These are phyloP conservation scores for Columba janthina DNA, from an alignment of 2,113 vertebrate genomes.

Conservation along the genomic window DNA sequence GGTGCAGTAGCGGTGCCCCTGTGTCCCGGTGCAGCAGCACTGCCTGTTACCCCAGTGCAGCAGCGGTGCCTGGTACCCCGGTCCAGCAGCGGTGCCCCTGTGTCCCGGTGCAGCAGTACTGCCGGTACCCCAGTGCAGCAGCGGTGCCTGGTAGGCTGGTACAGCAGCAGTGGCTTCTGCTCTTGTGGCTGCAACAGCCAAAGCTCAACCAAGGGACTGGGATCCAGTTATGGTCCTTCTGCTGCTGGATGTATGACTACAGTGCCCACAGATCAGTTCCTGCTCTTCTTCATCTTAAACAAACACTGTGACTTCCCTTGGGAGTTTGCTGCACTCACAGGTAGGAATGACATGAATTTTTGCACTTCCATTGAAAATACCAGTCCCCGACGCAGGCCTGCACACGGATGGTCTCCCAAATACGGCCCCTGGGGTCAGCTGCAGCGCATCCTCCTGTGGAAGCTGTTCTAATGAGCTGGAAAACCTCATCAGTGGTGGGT, in stretches of 20 bases:
- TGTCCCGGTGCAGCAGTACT: too few relatives aligned
- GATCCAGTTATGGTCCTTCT: fast-evolving
- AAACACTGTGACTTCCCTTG: neutral
- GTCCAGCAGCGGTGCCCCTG: too few relatives aligned
- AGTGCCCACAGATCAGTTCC: fast-evolving
- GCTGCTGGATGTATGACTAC: fast-evolving
- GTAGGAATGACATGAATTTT: fast-evolving
- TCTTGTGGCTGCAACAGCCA: too few relatives aligned
- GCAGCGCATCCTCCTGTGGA: fast-evolving
- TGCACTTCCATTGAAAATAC: fast-evolving
- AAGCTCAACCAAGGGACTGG: fast-evolving
- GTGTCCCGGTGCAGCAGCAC: too few relatives aligned
- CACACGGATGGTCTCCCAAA: neutral
- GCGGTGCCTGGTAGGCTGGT: too few relatives aligned
- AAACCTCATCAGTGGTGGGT: neutral
- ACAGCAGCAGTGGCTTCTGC: too few relatives aligned
- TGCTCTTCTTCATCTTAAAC: fast-evolving
- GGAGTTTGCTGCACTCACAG: fast-evolving
- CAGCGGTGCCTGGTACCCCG: too few relatives aligned
- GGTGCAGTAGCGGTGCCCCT: too few relatives aligned
- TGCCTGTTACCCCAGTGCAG: too few relatives aligned
- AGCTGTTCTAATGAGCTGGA: neutral
- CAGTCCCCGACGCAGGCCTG: fast-evolving
- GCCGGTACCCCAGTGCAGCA: too few relatives aligned
- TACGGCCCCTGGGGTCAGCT: neutral